A percentile compares a stretch with the other conserved stretches of the same genome.
phyloP scores from a whole-genome alignment of 2,888 invertebrate genomes.

The Monochamus alternatus region DNA sequence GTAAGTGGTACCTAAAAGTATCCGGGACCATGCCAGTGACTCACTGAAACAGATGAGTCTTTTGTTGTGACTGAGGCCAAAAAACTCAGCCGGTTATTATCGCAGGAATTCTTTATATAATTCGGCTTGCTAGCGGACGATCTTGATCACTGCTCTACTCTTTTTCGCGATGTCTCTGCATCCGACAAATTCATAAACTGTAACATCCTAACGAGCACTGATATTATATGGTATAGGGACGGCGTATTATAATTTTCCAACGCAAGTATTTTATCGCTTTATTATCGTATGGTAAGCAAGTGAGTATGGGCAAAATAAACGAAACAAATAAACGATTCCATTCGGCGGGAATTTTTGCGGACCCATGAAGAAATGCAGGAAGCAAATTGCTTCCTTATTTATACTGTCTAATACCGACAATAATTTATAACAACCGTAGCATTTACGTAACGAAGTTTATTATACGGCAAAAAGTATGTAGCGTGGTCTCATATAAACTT shows the following conservation, averaged over 20 bases:
- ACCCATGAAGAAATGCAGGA: neutral
- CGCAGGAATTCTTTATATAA: neutral
- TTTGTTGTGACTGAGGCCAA: constrained; percentile 7
- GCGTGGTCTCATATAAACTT: neutral
- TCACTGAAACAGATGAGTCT: constrained; percentile 14
- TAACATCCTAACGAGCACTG: too few relatives aligned
- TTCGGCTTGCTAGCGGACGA: neutral
- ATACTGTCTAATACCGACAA: neutral
- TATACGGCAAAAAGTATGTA: neutral
- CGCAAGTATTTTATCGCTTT: too few relatives aligned
- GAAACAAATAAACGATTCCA: neutral
- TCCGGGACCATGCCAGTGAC: constrained; percentile 25
- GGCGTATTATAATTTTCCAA: too few relatives aligned
- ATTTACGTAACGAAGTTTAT: constrained; percentile 1
- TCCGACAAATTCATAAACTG: too few relatives aligned
- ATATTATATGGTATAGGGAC: too few relatives aligned
- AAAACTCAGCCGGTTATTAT: constrained; percentile 8
- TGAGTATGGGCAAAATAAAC: too few relatives aligned
- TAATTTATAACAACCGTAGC: neutral
- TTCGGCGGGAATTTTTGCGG: neutral
- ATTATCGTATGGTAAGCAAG: too few relatives aligned
- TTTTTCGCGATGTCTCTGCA: too few relatives aligned
- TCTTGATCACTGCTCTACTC: too few relatives aligned
- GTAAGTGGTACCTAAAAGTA: constrained; percentile 4
- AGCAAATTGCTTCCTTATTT: neutral